Evolutionary conservation across 1,140 invertebrate genomes (phyloP).

Genomic region (Achatina immaculata): DNA sequence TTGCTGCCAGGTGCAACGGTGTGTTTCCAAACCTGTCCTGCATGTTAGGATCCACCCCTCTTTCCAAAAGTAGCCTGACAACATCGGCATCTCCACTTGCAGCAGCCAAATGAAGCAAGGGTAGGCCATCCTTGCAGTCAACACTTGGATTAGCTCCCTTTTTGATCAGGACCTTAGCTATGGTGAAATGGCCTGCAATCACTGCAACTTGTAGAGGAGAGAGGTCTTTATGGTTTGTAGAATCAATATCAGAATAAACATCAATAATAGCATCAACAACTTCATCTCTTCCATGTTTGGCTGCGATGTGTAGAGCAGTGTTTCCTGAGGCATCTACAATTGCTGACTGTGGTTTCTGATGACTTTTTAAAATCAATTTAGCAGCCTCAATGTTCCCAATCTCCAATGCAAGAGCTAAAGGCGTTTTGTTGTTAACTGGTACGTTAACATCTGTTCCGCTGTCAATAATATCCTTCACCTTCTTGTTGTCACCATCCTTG

Average conservation of each 20-base stretch:
- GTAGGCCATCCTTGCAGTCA: background rate
- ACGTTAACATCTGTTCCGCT: background rate
- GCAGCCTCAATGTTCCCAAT: slow-evolving; percentile 2
- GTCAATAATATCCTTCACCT: background rate
- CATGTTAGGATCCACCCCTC: background rate
- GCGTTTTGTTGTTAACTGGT: background rate
- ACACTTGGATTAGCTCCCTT: background rate
- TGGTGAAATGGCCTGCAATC: background rate
- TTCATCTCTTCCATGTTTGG: background rate
- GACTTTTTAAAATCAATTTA: background rate
- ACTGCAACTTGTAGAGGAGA: slow-evolving; percentile 2
- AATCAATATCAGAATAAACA: background rate
- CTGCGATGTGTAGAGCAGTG: slow-evolving; percentile 23
- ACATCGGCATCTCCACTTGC: background rate
- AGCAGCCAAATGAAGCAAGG: slow-evolving; percentile 21
- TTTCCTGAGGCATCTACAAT: background rate
- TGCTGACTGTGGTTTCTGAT: background rate
- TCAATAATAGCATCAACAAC: slow-evolving; percentile 6
- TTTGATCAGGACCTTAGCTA: background rate
- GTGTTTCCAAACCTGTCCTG: slow-evolving; percentile 22
- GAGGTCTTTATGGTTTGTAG: background rate
- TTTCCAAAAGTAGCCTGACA: background rate
- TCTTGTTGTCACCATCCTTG: background rate
- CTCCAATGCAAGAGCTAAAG: slow-evolving; percentile 14
- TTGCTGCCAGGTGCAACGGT: slow-evolving; percentile 21